Evolutionary conservation across 2,113 vertebrate genomes (phyloP).

Genomic region (Phoxinus phoxinus): DNA sequence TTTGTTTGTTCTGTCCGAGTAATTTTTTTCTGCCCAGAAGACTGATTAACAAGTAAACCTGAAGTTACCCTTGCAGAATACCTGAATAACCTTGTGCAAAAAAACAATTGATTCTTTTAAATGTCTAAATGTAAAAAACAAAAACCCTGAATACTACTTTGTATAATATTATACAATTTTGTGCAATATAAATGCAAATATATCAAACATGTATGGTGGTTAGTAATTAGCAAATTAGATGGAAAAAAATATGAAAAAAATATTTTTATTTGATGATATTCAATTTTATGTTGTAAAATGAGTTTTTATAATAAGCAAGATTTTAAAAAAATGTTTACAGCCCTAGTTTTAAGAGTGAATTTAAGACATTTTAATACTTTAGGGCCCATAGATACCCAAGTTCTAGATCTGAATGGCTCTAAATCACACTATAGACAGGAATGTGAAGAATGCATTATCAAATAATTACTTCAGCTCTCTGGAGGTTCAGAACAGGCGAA

Average conservation of each 20-base stretch:
- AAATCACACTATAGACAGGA: not conserved
- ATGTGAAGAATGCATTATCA: constrained; percentile 13
- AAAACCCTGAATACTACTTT: too few relatives aligned
- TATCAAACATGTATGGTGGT: too few relatives aligned
- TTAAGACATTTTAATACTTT: not conserved
- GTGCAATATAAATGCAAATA: too few relatives aligned
- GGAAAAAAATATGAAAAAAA: too few relatives aligned
- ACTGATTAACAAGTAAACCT: not conserved
- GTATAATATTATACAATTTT: too few relatives aligned
- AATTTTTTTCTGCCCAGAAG: not conserved
- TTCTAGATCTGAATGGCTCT: constrained; percentile 2
- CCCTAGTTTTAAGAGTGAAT: not conserved
- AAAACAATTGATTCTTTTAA: not conserved
- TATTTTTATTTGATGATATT: too few relatives aligned
- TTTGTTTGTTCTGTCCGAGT: not conserved
- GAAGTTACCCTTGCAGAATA: not conserved
- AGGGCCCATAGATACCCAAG: not conserved
- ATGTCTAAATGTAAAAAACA: too few relatives aligned
- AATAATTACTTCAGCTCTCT: constrained; percentile 32
- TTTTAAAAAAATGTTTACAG: not conserved
- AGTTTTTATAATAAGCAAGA: not conserved
- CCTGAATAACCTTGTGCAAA: constrained; percentile 8
- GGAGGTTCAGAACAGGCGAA: not conserved
- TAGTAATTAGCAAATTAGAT: too few relatives aligned
- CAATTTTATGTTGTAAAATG: not conserved